Evolutionary conservation across 2,888 invertebrate genomes (phyloP).

Genomic region (Limnephilus marmoratus): DNA sequence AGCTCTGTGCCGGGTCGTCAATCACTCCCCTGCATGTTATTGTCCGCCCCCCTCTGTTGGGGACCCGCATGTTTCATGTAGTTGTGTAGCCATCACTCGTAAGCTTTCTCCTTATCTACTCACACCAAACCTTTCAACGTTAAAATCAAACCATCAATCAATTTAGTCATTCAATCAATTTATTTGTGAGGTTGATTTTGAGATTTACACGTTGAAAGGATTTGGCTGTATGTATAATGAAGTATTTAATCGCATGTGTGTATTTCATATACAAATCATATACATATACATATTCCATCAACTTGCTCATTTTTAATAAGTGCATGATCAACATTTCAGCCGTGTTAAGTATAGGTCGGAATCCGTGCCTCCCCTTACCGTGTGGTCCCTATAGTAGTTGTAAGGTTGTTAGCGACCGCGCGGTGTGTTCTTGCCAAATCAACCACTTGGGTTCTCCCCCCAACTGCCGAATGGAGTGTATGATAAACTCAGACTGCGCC

Average conservation of each 20-base stretch:
- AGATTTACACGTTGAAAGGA: not conserved
- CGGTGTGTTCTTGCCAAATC: conserved; percentile 80
- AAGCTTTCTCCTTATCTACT: conserved; percentile 67
- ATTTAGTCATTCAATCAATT: not conserved
- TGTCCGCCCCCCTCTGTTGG: conserved; percentile 80
- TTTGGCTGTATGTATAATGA: not conserved
- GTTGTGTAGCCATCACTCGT: conserved; percentile 68
- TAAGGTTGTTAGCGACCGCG: conserved; percentile 74
- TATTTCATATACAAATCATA: conserved; percentile 21
- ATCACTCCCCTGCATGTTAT: conserved; percentile 82
- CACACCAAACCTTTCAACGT: not conserved
- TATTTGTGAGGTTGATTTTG: not conserved
- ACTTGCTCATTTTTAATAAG: conserved; percentile 31
- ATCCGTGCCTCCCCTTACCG: conserved; percentile 75
- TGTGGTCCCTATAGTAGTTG: conserved; percentile 77
- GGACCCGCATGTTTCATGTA: conserved; percentile 78
- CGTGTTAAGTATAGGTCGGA: conserved; percentile 28
- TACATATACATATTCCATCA: conserved; percentile 14
- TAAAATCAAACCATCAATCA: not conserved
- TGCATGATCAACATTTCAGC: conserved; percentile 66
- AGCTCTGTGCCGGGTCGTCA: conserved; percentile 78
- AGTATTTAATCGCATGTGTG: not conserved
- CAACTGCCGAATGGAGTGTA: conserved; percentile 89
- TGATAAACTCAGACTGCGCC: conserved; percentile 87
- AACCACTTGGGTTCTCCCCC: conserved; percentile 80